Evolutionary conservation across 2,888 invertebrate genomes (phyloP).

Genomic region (Cryptus armator): DNA sequence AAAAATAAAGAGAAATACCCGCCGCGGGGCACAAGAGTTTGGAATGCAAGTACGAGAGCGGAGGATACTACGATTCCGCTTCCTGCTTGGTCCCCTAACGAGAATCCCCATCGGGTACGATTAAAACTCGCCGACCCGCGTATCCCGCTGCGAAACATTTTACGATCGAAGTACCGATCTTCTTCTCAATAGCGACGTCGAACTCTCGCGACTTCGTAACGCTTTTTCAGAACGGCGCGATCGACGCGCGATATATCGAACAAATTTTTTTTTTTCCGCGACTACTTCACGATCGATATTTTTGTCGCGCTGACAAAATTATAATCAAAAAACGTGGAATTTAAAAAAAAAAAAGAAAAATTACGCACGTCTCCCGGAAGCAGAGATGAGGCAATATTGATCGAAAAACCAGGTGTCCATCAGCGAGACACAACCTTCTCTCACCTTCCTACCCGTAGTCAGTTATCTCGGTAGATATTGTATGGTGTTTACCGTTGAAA

Average conservation of each 20-base stretch:
- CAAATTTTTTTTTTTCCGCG: neutral
- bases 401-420: slow-evolving; percentile 74
- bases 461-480: slow-evolving; percentile 74
- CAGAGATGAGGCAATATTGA: slow-evolving; percentile 36
- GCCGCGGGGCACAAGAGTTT: slow-evolving; percentile 27
- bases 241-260: slow-evolving; percentile 10
- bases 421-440: slow-evolving; percentile 16
- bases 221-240: slow-evolving; percentile 63
- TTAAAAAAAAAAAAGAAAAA: neutral
- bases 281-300: neutral
- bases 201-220: slow-evolving; percentile 12
- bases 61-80: slow-evolving; percentile 74
- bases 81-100: slow-evolving; percentile 79
- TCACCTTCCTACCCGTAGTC: slow-evolving; percentile 50
- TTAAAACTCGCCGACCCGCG: slow-evolving; percentile 77
- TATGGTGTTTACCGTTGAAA: slow-evolving; percentile 76
- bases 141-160: slow-evolving; percentile 82
- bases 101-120: slow-evolving; percentile 79
- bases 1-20: slow-evolving; percentile 32
- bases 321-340: neutral
- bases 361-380: slow-evolving; percentile 57
- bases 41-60: slow-evolving; percentile 69
- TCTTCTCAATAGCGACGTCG: slow-evolving; percentile 63
- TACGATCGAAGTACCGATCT: slow-evolving; percentile 73
- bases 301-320: neutral